Evolutionary conservation across 2,797 vertebrate genomes (phyloP), one percentile per base, ranked within the genome.

Genomic region (Falco rusticolus): DNA sequence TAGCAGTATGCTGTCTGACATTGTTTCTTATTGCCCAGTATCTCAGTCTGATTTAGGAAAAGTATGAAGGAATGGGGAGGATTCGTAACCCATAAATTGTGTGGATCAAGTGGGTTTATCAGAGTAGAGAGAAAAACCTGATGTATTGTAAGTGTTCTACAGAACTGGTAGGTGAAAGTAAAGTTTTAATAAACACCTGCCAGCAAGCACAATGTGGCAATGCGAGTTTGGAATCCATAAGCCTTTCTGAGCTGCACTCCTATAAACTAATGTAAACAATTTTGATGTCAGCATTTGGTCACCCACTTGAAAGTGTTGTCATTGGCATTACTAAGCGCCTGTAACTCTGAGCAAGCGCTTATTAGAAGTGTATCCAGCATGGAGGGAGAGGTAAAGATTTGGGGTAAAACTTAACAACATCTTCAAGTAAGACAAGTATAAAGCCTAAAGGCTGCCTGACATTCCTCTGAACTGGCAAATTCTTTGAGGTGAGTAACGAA

Each of bases 121-220:
- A 82, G 48, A 65, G 74, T 69, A 84, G 31, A 83, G 22, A 45
- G 9, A 13, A 43, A 45, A 50, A 43, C 5, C 12, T 43, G 28
- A 34, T 28, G 5, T 33, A 10, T 43, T 86, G 3, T 56, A 68
- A 76, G 6, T 11, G 20, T 69, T 75, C 69, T 54, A 43, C 34
- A 64, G 70, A 72, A 48, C 14, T 0, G 2, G 19, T 59, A 45
- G 28, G 85, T 80, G 21, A 89, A 89, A 85, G 19, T 45, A 64
- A 84, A 37, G 16, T 92, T 94, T 87, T 59, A 82, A 79, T 86
- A 84, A 95, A 69, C 50, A 34, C 59, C 64, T 96, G 74, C 53
- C 47, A 51, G 48, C 24, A 93, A 74, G 65, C 22, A 74, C n/a
- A 78, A 14, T 57, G 17, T 77, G 71, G 70, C 65, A 61, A 65